These are phyloP conservation scores for Ceratina australensis DNA, from an alignment of 1,140 invertebrate species.

Conservation along the genomic window DNA sequence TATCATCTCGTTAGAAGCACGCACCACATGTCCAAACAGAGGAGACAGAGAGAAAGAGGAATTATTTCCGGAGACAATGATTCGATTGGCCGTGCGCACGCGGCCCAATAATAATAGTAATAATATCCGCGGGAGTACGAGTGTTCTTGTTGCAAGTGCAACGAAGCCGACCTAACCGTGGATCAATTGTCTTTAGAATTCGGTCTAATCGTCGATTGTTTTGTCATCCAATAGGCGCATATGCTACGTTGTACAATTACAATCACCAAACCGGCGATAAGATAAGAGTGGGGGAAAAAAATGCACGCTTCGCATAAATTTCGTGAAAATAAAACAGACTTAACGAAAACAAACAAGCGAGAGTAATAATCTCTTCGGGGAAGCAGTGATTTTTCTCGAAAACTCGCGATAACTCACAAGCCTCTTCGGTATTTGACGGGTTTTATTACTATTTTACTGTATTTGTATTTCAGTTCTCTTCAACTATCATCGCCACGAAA, in stretches of 20 bases:
- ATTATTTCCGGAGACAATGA: slow-evolving; percentile 53
- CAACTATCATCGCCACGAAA: not conserved
- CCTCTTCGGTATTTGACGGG: too few relatives aligned
- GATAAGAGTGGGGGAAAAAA: too few relatives aligned
- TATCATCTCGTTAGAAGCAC: slow-evolving; percentile 64
- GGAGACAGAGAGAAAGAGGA: slow-evolving; percentile 43
- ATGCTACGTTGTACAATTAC: slow-evolving; percentile 50
- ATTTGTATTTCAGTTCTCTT: too few relatives aligned
- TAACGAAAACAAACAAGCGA: too few relatives aligned
- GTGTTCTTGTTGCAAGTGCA: slow-evolving; percentile 64
- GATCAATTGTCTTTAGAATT: slow-evolving; percentile 63
- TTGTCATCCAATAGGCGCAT: slow-evolving; percentile 55
- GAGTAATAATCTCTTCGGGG: too few relatives aligned
- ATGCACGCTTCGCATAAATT: too few relatives aligned
- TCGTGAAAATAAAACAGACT: not conserved
- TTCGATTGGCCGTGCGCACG: slow-evolving; percentile 56
- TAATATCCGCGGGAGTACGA: slow-evolving; percentile 59
- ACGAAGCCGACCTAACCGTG: slow-evolving; percentile 46
- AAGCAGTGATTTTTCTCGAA: too few relatives aligned
- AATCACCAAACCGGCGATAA: not conserved
- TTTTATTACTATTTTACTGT: too few relatives aligned
- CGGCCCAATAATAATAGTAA: slow-evolving; percentile 60
- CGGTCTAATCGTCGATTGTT: slow-evolving; percentile 70
- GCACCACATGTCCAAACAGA: slow-evolving; percentile 77
- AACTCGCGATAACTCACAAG: too few relatives aligned